These are phyloP conservation scores for Patella pellucida DNA, from an alignment of 2,888 invertebrate species.

Conservation along the genomic window DNA sequence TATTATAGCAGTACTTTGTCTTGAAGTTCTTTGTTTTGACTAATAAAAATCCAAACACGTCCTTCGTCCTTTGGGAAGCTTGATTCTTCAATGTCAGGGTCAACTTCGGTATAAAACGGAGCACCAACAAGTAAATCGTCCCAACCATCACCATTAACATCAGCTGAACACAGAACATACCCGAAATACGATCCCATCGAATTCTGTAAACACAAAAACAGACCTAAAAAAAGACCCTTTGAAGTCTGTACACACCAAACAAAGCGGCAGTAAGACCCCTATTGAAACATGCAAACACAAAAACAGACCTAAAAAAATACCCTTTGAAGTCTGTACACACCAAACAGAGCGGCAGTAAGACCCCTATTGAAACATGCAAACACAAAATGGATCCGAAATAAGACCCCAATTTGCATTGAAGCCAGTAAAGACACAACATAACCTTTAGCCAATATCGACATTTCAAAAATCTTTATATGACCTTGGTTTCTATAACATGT, in stretches of 20 bases:
- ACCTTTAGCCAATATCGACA: too few relatives aligned
- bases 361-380: too few relatives aligned
- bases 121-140: constrained; percentile 37
- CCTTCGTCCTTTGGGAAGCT: constrained; percentile 27
- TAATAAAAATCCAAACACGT: constrained; percentile 27
- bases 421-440: too few relatives aligned
- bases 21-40: not conserved
- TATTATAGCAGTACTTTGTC: too few relatives aligned
- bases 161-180: constrained; percentile 25
- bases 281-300: too few relatives aligned
- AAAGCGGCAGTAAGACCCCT: not conserved
- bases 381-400: too few relatives aligned
- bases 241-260: not conserved
- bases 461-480: too few relatives aligned
- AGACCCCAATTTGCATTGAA: too few relatives aligned
- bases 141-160: constrained; percentile 27
- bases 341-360: not conserved
- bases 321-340: not conserved
- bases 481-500: too few relatives aligned
- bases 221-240: not conserved
- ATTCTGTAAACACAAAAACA: too few relatives aligned
- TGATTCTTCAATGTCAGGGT: not conserved
- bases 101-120: constrained; percentile 20
- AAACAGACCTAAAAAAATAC: too few relatives aligned
- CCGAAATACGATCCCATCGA: constrained; percentile 29